Conservation (phyloP, 2,888 invertebrate species). For the Idaea biselata region DNA sequence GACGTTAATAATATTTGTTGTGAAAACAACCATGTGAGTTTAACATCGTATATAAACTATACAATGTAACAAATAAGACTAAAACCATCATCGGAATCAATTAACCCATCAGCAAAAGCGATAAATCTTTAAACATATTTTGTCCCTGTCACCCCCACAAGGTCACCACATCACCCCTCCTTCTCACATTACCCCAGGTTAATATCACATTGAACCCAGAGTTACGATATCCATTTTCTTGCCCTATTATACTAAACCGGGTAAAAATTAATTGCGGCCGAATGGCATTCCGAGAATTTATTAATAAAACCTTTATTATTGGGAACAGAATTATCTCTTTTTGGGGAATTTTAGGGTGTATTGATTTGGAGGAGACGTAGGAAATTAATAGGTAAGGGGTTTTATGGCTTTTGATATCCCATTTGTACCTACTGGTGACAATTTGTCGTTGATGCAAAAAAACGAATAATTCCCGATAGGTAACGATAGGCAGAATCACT, state of each 20-base stretch:
- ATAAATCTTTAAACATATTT: not conserved
- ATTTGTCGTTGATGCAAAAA: no score
- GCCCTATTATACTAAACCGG: conserved; percentile 11
- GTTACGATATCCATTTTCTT: not conserved
- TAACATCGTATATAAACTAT: no score
- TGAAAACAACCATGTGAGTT: no score
- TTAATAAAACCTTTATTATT: conserved; percentile 14
- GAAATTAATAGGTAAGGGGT: not conserved
- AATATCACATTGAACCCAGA: not conserved
- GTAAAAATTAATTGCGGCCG: conserved; percentile 30
- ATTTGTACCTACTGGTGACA: no score
- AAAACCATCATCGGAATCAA: not conserved
- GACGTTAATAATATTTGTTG: no score
- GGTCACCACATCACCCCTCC: not conserved
- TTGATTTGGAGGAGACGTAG: not conserved
- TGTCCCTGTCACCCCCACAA: not conserved
- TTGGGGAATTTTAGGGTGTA: conserved; percentile 5
- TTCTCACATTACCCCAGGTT: not conserved
- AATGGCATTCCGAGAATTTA: conserved; percentile 17
- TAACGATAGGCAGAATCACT: no score
- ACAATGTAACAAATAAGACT: no score
- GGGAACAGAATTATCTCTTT: conserved; percentile 9
- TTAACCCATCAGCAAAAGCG: not conserved
- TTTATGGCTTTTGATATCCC: no score
- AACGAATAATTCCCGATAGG: no score